These are phyloP conservation scores for Tuta absoluta DNA, from an alignment of 2,888 invertebrate genomes.

Conservation along the genomic window DNA sequence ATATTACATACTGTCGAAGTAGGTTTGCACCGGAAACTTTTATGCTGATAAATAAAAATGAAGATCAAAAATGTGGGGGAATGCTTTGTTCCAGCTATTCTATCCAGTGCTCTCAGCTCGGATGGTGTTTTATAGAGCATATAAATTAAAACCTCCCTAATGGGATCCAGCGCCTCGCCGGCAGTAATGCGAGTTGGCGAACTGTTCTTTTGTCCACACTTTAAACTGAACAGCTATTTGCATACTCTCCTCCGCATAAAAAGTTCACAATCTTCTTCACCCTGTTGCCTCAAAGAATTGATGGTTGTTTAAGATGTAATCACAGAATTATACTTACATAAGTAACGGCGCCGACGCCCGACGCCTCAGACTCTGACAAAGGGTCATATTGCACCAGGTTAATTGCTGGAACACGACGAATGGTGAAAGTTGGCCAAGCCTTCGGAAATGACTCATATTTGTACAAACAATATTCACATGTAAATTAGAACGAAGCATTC, in stretches of 20 bases:
- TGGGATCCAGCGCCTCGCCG: slow-evolving; percentile 50
- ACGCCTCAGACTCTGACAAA: slow-evolving; percentile 37
- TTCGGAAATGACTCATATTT: slow-evolving; percentile 71
- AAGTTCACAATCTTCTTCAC: slow-evolving; percentile 46
- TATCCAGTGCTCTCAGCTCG: slow-evolving; percentile 17
- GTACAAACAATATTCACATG: slow-evolving; percentile 69
- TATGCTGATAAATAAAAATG: neutral
- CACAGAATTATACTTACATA: slow-evolving; percentile 2
- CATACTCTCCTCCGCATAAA: slow-evolving; percentile 51
- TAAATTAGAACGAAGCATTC: slow-evolving; percentile 64
- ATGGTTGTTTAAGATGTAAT: slow-evolving; percentile 13
- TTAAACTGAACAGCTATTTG: slow-evolving; percentile 53
- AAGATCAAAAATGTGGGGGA: slow-evolving; percentile 2
- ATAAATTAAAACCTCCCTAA: slow-evolving; percentile 53
- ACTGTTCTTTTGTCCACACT: slow-evolving; percentile 57
- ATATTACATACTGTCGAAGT: neutral
- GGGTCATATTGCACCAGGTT: slow-evolving; percentile 50
- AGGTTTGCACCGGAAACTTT: no score
- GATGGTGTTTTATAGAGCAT: slow-evolving; percentile 45
- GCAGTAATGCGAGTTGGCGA: slow-evolving; percentile 59
- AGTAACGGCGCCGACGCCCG: slow-evolving; percentile 12
- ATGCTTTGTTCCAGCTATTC: slow-evolving; percentile 11
- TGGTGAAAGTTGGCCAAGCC: slow-evolving; percentile 71
- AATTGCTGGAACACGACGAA: slow-evolving; percentile 63
- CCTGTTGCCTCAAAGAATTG: slow-evolving; percentile 32